Conservation (phyloP, 2,113 vertebrate species). For the Pomatostomus ruficeps region DNA sequence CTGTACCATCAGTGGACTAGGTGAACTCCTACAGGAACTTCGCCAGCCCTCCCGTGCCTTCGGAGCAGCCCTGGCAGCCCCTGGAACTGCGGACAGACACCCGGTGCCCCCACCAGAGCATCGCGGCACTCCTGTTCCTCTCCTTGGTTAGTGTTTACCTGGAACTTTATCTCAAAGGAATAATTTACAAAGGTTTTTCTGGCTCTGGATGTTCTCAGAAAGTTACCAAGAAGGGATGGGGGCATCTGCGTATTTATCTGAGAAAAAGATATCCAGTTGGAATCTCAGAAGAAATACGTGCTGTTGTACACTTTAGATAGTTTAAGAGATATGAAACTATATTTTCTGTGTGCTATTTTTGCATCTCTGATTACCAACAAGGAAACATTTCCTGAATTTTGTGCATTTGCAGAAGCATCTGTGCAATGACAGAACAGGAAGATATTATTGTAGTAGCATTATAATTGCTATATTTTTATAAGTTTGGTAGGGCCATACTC, state of each 20-base stretch:
- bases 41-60: too few species aligned
- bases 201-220: background rate
- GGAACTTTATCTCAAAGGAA: background rate
- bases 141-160: background rate
- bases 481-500: accelerated
- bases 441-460: background rate
- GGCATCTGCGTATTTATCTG: background rate
- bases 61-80: too few species aligned
- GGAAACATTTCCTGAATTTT: background rate
- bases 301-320: accelerated
- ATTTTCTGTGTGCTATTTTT: background rate
- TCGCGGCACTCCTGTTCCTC: background rate
- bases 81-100: too few species aligned
- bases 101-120: too few species aligned
- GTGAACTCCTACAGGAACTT: too few species aligned
- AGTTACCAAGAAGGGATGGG: background rate
- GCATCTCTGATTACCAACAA: background rate
- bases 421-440: background rate
- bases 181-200: background rate
- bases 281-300: background rate
- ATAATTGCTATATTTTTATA: background rate
- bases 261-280: background rate
- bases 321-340: background rate
- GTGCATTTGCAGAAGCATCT: background rate
- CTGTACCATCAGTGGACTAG: too few species aligned